Conservation (phyloP, 1,140 invertebrate genomes). For the Ceratina australensis region DNA sequence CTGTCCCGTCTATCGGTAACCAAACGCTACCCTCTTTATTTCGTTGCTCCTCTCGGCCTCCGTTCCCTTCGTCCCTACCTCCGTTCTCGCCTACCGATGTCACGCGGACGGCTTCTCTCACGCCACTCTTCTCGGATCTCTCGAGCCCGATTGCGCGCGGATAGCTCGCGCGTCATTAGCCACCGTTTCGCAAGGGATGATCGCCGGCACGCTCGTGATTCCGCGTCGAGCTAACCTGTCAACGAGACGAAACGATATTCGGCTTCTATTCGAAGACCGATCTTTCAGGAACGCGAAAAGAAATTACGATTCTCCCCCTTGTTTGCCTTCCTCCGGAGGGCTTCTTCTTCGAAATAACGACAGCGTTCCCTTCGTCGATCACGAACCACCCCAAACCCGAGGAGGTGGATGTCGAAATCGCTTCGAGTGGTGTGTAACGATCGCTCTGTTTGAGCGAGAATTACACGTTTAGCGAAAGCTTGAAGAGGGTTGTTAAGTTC, state of each 20-base stretch:
- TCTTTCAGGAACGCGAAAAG: conserved; percentile 38
- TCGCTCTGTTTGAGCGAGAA: not conserved
- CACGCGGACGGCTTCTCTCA: conserved; percentile 20
- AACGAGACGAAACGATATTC: conserved; percentile 34
- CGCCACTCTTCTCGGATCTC: not conserved
- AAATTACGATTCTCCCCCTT: conserved; percentile 61
- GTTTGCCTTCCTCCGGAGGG: conserved; percentile 52
- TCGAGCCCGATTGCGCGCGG: conserved; percentile 13
- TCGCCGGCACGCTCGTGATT: conserved; percentile 20
- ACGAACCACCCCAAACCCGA: not conserved
- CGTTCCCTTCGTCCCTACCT: not conserved
- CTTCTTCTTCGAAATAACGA: conserved; percentile 58
- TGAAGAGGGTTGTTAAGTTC: not conserved
- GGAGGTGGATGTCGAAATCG: conserved; percentile 19
- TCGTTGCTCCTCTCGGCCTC: not conserved
- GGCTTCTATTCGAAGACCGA: conserved; percentile 3
- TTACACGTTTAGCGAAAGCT: not conserved
- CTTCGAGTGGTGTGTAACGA: conserved; percentile 7
- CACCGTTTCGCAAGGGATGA: conserved; percentile 9
- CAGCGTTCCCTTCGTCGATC: conserved; percentile 35
- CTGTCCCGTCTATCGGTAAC: conserved; percentile 52
- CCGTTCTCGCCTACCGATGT: not conserved
- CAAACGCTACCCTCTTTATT: conserved; percentile 45
- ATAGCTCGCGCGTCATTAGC: conserved; percentile 54
- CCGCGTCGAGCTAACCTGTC: not conserved